phyloP scores from a whole-genome alignment of 1,140 invertebrate genomes.

The Drosophila pseudoananassae region DNA sequence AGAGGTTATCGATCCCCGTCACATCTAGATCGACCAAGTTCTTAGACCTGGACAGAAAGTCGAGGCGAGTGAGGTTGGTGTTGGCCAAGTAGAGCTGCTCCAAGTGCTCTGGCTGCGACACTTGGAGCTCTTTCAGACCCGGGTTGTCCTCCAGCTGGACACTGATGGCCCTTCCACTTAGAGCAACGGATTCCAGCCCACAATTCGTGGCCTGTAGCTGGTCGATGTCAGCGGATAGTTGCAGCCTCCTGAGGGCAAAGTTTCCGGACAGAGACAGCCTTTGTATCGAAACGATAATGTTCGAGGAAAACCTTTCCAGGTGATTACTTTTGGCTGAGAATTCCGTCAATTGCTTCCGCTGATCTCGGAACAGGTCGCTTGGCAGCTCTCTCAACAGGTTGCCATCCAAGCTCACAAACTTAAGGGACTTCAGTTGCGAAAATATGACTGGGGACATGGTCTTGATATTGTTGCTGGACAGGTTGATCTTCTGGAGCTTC shows the following conservation, averaged over 20 bases:
- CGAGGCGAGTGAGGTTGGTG: slow-evolving; percentile 33
- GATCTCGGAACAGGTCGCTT: slow-evolving; percentile 20
- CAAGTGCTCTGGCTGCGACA: slow-evolving; percentile 34
- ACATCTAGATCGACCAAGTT: slow-evolving; percentile 57
- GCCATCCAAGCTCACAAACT: slow-evolving; percentile 44
- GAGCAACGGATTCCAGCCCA: slow-evolving; percentile 16
- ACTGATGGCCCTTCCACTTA: slow-evolving; percentile 19
- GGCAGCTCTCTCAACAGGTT: slow-evolving; percentile 43
- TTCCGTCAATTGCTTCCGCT: slow-evolving; percentile 19
- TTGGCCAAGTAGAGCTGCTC: slow-evolving; percentile 52
- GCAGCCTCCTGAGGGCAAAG: slow-evolving; percentile 19
- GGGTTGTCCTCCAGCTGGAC: slow-evolving; percentile 51
- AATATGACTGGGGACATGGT: slow-evolving; percentile 21
- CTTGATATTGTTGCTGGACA: slow-evolving; percentile 43
- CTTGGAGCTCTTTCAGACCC: slow-evolving; percentile 21
- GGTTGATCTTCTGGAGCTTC: slow-evolving; percentile 29
- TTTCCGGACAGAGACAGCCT: slow-evolving; percentile 47
- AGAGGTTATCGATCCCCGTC: slow-evolving; percentile 42
- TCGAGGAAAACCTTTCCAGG: slow-evolving; percentile 29
- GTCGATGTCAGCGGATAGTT: slow-evolving; percentile 22
- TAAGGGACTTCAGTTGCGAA: slow-evolving; percentile 13
- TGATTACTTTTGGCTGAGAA: slow-evolving; percentile 49
- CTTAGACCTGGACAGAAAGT: slow-evolving; percentile 49
- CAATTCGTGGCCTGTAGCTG: slow-evolving; percentile 43
- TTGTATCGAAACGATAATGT: slow-evolving; percentile 26